Evolutionary conservation across 2,113 vertebrate species (phyloP), one percentile per base, ranked within the genome.

Genomic region (Tamias sibiricus): DNA sequence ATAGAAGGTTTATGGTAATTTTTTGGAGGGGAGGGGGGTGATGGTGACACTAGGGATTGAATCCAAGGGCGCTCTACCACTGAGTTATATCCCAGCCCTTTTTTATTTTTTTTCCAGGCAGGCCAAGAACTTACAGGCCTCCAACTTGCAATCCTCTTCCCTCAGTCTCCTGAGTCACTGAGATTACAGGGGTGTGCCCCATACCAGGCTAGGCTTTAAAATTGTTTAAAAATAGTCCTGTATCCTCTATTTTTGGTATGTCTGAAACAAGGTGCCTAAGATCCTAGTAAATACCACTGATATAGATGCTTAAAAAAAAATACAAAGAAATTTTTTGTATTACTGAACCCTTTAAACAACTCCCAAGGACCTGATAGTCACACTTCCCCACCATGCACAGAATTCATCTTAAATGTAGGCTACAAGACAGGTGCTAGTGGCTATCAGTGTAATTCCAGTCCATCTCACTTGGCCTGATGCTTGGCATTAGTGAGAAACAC

Each of bases 381-480:
- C 35, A 81, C 17, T 71, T 91, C 19, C 30, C 49, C 66, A 80
- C 22, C 75, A 14, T 22, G 14, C 57, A 66, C 7, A 89, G 52
- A 91, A 72, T 30, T 94, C 88, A 83, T 92, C 28, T 84, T 95
- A 68, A 97, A 82, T 83, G 57, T 42, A 92, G 49, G 75, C 37
- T 90, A 37, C 92, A 72, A 80, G 35, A 92, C 3, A 94, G 81
- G 37, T 30, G 5, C 76, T 57, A 47, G 79, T 49, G 71, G 54
- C 64, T 83, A 69, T 82, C 72, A 72, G 44, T 54, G 71, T 87
- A 97, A 96, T 94, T 97, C 93, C 71, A 97, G 66, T 62, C 75
- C 28, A 69, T 87, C 37, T 95, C 90, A 71, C 35, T 24, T 47
- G 44, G 71, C n/a, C 54, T 83, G 57, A 74, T 62, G 54, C 42